Evolutionary conservation across 1,140 invertebrate genomes (phyloP).

Genomic region (Macrocentrus cingulum): DNA sequence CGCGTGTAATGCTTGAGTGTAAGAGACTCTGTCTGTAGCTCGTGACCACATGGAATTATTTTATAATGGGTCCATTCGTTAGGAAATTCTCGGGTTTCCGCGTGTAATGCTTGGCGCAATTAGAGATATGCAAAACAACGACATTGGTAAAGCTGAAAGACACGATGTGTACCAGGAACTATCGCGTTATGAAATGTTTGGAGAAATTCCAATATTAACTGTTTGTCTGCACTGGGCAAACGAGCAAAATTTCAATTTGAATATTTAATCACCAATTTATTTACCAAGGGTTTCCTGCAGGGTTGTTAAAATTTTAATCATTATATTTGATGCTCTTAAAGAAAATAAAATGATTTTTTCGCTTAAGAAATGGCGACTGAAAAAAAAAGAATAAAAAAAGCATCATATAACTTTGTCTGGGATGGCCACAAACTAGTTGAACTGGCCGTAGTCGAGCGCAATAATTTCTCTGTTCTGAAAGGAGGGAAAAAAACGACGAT

Average conservation of each 20-base stretch:
- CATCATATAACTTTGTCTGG: background rate
- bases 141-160: constrained; percentile 7
- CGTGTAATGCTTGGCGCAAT: constrained; percentile 22
- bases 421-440: constrained; percentile 12
- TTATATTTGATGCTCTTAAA: too few species aligned
- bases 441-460: constrained; percentile 5
- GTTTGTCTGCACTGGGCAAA: too few species aligned
- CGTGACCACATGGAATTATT: background rate
- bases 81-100: constrained; percentile 20
- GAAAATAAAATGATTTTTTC: too few species aligned
- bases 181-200: constrained; percentile 25
- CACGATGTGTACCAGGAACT: constrained; percentile 9
- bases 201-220: constrained; percentile 27
- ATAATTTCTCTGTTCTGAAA: constrained; percentile 19
- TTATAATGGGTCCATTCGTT: constrained; percentile 24
- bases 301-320: too few species aligned
- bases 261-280: too few species aligned
- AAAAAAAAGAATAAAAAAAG: background rate
- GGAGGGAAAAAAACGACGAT: constrained; percentile 26
- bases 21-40: background rate
- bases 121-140: constrained; percentile 27
- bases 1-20: constrained; percentile 9
- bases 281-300: too few species aligned
- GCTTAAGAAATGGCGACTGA: too few species aligned
- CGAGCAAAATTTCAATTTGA: too few species aligned